Evolutionary conservation across 37 sponge, comb jelly and placozoan genomes (phyloP).

Genomic region (Beroe forskalii): DNA sequence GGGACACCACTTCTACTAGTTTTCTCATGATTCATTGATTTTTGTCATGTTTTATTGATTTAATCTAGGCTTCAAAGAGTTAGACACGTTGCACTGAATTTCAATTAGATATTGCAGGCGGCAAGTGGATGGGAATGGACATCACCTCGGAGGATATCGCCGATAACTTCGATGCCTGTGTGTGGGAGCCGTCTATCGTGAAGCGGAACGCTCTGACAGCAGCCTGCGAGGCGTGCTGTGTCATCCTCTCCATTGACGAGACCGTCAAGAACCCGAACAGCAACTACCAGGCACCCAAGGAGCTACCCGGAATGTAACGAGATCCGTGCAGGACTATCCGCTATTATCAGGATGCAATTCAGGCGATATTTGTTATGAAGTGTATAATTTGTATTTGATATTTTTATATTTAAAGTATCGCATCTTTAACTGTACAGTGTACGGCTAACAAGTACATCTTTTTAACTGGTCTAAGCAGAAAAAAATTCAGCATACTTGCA

Average conservation of each 20-base stretch:
- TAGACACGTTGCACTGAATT: neutral
- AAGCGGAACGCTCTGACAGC: conserved; percentile 94
- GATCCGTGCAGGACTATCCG: too few relatives aligned
- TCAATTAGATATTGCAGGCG: conserved; percentile 68
- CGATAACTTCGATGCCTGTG: conserved; percentile 93
- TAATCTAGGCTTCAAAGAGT: too few relatives aligned
- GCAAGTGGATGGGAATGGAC: conserved; percentile 96
- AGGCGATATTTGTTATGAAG: neutral
- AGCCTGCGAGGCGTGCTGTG: conserved; percentile 89
- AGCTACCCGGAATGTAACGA: conserved; percentile 14
- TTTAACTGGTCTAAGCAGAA: too few relatives aligned
- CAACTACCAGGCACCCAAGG: conserved; percentile 61
- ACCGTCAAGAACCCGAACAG: conserved; percentile 91
- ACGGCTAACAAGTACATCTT: too few relatives aligned
- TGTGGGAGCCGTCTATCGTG: conserved; percentile 97
- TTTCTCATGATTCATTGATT: too few relatives aligned
- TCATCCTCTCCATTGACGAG: conserved; percentile 97
- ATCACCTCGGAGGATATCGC: conserved; percentile 88
- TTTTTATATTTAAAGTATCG: neutral
- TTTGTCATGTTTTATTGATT: too few relatives aligned
- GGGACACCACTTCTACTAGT: too few relatives aligned
- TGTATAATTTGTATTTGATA: neutral
- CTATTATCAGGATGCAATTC: too few relatives aligned
- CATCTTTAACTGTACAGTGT: too few relatives aligned
- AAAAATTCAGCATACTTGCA: too few relatives aligned